Conservation (phyloP, 2,797 vertebrate species). For the Hipposideros larvatus region DNA sequence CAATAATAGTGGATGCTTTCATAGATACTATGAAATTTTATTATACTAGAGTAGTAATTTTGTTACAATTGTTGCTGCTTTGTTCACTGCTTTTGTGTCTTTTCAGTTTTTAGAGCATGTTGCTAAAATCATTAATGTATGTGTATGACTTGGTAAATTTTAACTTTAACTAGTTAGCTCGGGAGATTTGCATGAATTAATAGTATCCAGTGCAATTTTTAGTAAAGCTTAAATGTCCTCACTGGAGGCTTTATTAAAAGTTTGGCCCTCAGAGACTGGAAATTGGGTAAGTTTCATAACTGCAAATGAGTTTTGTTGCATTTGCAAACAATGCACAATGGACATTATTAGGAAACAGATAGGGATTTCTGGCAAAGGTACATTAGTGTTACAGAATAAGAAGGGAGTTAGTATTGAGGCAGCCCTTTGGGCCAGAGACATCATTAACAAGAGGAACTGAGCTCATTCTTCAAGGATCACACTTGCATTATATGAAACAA, state of each 20-base stretch:
- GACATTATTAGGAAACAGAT: background rate
- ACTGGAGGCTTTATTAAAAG: constrained; percentile 65
- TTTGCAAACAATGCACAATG: constrained; percentile 32
- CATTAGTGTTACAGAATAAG: background rate
- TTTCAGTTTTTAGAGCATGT: background rate
- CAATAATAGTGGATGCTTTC: background rate
- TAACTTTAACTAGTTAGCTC: background rate
- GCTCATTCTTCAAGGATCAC: background rate
- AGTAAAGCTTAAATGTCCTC: background rate
- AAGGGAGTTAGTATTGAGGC: background rate
- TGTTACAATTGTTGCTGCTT: background rate
- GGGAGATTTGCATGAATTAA: background rate
- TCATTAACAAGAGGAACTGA: background rate
- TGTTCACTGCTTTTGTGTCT: background rate
- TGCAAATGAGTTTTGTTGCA: background rate
- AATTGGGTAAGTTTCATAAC: constrained; percentile 48
- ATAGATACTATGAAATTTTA: background rate
- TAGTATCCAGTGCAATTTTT: constrained; percentile 24
- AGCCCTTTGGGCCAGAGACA: background rate
- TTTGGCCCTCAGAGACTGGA: constrained; percentile 19
- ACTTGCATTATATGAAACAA: background rate
- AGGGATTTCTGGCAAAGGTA: background rate
- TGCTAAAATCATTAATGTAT: constrained; percentile 2
- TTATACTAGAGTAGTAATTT: background rate
- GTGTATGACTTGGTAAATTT: background rate